phyloP scores from a whole-genome alignment of 1,140 invertebrate species.

The Brachionus rotundiformis region DNA sequence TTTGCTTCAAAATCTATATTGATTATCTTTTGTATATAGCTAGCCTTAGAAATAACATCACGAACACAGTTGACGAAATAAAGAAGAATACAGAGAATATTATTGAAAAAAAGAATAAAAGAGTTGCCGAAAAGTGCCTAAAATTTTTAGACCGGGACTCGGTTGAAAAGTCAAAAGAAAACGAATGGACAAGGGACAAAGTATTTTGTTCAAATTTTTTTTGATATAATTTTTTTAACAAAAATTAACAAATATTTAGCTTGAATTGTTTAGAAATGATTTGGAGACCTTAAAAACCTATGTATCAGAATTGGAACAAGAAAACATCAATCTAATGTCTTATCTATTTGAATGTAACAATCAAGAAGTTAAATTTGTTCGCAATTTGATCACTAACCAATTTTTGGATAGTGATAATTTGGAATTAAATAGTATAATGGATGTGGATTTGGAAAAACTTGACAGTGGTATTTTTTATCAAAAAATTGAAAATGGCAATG shows the following conservation, averaged over 20 bases:
- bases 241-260: background rate
- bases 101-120: slow-evolving; percentile 38
- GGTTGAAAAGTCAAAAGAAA: slow-evolving; percentile 34
- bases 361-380: slow-evolving; percentile 28
- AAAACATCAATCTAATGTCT: slow-evolving; percentile 21
- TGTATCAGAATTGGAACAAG: background rate
- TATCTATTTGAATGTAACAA: slow-evolving; percentile 50
- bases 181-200: slow-evolving; percentile 29
- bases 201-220: background rate
- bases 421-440: slow-evolving; percentile 19
- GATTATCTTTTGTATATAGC: background rate
- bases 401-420: slow-evolving; percentile 48
- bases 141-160: slow-evolving; percentile 7
- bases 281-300: background rate
- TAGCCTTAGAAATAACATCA: background rate
- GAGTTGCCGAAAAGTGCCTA: slow-evolving; percentile 6
- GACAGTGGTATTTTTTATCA: slow-evolving; percentile 1
- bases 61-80: background rate
- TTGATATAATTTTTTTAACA: background rate
- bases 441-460: slow-evolving; percentile 29
- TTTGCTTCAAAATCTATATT: background rate
- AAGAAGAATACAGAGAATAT: slow-evolving; percentile 26
- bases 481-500: background rate
- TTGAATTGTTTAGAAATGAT: slow-evolving; percentile 26
- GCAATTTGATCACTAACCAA: background rate